Base-by-base conservation (phyloP, 1,140 invertebrate species). In the Drosophila biarmipes region DNA sequence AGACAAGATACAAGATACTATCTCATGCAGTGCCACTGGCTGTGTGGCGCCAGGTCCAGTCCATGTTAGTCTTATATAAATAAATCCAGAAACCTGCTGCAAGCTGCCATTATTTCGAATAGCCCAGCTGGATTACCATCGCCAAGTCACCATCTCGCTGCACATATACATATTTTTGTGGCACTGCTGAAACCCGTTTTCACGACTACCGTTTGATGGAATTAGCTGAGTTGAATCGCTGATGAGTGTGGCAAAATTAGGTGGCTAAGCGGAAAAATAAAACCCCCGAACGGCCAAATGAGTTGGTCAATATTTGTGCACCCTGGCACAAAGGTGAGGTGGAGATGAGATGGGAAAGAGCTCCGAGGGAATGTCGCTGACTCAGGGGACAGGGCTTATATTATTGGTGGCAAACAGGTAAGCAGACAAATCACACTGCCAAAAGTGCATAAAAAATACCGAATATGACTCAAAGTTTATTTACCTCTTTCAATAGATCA, bases 251-350 rank as follows among this genome's bases (percentile, higher is more conserved):
- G 35, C 66, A 15, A 58, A 71, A 34, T 71, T 45, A 62, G 66
- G 46, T 67, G 45, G 40, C 62, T 56, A 45, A 48, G 63, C 64
- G 67, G 49, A 38, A 45, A 68, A 69, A 56, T 31, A 48, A 56
- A 71, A 71, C 19, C 64, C 49, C 67, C 67, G 63, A 46, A 49
- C 29, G 46, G 37, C 48, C 27, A 82, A 74, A 79, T 82, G 75
- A 75, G 52, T 74, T 67, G 64, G 52, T 73, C 77, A 82, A 84
- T 84, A 79, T 75, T 79, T 82, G 80, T 79, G 80, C 59, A 84
- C 71, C 84, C 59, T 75, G 75, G 75, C 66, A 58, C 64, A 38
- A 27, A 49, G 54, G 40, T 61, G 53, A 57, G 55, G 42, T 17
- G 21, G 38, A 40, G 31, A 38, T 37, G 38, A 40, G 31, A 38